These are phyloP conservation scores for Rhynchonycteris naso DNA, from an alignment of 2,797 vertebrate species.

Conservation along the genomic window DNA sequence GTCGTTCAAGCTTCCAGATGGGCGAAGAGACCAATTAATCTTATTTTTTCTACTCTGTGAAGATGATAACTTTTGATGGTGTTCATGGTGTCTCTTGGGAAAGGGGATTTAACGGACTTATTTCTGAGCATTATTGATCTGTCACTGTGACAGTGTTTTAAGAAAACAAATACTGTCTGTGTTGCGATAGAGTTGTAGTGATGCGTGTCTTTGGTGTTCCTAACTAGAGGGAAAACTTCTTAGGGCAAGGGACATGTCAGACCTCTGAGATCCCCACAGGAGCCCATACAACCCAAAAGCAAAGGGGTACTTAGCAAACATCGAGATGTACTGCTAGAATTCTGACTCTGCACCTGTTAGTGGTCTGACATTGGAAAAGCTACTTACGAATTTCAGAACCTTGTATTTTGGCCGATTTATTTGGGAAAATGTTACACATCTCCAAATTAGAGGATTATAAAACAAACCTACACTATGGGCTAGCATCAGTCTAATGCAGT, in stretches of 20 bases:
- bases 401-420: background rate
- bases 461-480: background rate
- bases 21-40: background rate
- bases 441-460: background rate
- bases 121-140: slow-evolving; percentile 1
- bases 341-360: background rate
- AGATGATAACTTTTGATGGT: background rate
- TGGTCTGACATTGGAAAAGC: background rate
- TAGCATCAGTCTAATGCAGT: too few species aligned
- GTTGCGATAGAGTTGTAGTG: background rate
- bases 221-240: background rate
- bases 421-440: background rate
- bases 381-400: background rate
- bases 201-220: background rate
- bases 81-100: background rate
- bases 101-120: background rate
- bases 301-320: background rate
- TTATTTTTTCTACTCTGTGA: background rate
- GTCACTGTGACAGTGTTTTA: background rate
- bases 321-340: background rate
- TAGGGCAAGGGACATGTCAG: background rate
- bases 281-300: background rate
- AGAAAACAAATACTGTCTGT: slow-evolving; percentile 11
- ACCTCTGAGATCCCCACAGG: background rate
- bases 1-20: background rate